Evolutionary conservation across 2,797 vertebrate species (phyloP), one percentile per base, ranked within the genome.

Genomic region (Hemitrygon akajei): DNA sequence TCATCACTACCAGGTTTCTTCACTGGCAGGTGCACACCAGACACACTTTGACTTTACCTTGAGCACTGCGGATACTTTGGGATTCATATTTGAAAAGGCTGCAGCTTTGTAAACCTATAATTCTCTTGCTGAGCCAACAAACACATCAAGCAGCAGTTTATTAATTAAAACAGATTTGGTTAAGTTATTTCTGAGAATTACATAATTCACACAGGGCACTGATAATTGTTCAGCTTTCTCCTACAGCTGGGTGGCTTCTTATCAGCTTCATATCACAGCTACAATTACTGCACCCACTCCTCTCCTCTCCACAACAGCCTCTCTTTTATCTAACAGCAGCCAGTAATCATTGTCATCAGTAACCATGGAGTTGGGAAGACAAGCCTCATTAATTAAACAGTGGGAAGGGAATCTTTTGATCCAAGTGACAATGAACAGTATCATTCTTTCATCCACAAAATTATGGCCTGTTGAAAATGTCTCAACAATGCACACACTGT

Each of bases 371-470:
- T n/a, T 73, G 11, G 91, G 40, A 47, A 93, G 71, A 37, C 91
- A 76, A 92, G 91, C 30, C 69, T 76, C 37, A 30, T 76, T 93
- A 76, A 93, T 76, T 76, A 93, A 75, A 93, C 91, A 93, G 69
- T 56, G 73, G 34, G 91, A 93, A 75, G 20, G 25, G 37, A 93
- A 75, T 75, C n/a, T n/a, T 93, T 93, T 75, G 37, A 75, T 40
- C 71, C 71, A 58, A 93, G 27, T 75, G 71, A 76, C 40, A 76
- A 93, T 93, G 71, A 75, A 75, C 89, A 93, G 66, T 63, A 37
- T 20, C 91, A 76, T 76, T 93, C 91, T 93, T 93, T 93, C 91
- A 93, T 93, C 71, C 91, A 30, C 71, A 25, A 58, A 93, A 76
- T 76, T 30, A 75, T 73, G 91, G 25, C 20, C 37, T 56, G 37